phyloP scores from a whole-genome alignment of 2,888 invertebrate genomes.

The Thymelicus lineola region DNA sequence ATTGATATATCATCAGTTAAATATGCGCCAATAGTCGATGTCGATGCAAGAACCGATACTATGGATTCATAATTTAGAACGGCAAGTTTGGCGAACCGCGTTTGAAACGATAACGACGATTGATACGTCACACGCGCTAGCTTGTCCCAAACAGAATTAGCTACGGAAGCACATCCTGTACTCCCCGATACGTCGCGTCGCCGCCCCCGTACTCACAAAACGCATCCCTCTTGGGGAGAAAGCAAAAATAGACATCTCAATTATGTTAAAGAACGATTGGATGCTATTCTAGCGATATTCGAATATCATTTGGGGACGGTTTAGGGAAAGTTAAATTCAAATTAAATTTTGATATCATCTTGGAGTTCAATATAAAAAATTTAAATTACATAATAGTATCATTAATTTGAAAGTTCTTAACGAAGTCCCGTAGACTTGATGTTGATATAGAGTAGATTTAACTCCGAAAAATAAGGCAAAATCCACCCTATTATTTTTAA shows the following conservation, averaged over 20 bases:
- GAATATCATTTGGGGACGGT: background rate
- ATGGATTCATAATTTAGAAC: background rate
- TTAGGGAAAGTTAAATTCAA: background rate
- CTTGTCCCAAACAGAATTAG: slow-evolving; percentile 46
- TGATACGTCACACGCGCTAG: slow-evolving; percentile 18
- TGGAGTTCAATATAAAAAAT: no score
- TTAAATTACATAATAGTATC: no score
- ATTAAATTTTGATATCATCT: background rate
- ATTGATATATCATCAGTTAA: background rate
- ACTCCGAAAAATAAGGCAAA: background rate
- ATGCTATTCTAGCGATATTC: slow-evolving; percentile 12
- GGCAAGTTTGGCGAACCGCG: background rate
- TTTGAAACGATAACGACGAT: slow-evolving; percentile 21
- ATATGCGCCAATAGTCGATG: no score
- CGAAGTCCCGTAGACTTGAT: no score
- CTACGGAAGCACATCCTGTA: slow-evolving; percentile 51
- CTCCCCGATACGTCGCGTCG: slow-evolving; percentile 29
- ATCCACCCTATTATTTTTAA: background rate
- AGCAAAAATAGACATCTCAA: slow-evolving; percentile 18
- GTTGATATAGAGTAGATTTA: no score
- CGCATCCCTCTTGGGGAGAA: slow-evolving; percentile 17
- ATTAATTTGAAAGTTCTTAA: no score
- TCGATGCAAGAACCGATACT: no score
- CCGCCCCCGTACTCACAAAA: slow-evolving; percentile 33
- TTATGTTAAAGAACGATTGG: slow-evolving; percentile 4